These are phyloP conservation scores for Hyposmocoma kahamanoa DNA, from an alignment of 1,140 invertebrate species.

Conservation along the genomic window DNA sequence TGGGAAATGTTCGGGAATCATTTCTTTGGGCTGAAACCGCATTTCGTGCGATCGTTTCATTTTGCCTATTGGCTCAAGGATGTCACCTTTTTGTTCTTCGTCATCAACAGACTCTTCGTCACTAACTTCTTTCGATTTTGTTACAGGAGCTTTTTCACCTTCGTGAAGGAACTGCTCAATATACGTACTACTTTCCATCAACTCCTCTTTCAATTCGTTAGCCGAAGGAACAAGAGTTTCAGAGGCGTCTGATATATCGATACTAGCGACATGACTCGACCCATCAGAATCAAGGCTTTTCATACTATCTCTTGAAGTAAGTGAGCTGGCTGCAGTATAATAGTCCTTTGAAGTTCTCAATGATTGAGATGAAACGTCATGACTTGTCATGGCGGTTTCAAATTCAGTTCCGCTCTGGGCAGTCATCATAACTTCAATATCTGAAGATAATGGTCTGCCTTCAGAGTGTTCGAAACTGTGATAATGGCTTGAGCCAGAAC, in stretches of 20 bases:
- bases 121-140: slow-evolving; percentile 48
- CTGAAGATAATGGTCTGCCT: slow-evolving; percentile 89
- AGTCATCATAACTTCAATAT: slow-evolving; percentile 84
- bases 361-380: slow-evolving; percentile 82
- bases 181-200: slow-evolving; percentile 70
- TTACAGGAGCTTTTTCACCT: slow-evolving; percentile 40
- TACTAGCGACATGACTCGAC: slow-evolving; percentile 89
- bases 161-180: slow-evolving; percentile 67
- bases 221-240: slow-evolving; percentile 92
- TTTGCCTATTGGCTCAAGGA: slow-evolving; percentile 73
- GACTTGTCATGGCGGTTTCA: slow-evolving; percentile 87
- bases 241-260: slow-evolving; percentile 91
- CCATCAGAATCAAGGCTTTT: slow-evolving; percentile 91
- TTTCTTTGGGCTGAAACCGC: slow-evolving; percentile 85
- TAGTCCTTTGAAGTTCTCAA: slow-evolving; percentile 85
- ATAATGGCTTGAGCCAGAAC: slow-evolving; percentile 92
- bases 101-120: slow-evolving; percentile 74
- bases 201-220: slow-evolving; percentile 75
- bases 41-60: slow-evolving; percentile 94
- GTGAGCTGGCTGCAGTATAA: slow-evolving; percentile 85
- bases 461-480: slow-evolving; percentile 90
- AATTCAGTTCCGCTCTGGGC: slow-evolving; percentile 86
- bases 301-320: slow-evolving; percentile 91
- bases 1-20: slow-evolving; percentile 67
- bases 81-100: slow-evolving; percentile 50